These are phyloP conservation scores for Nephrocerus scutellatus DNA, from an alignment of 2,888 invertebrate genomes.

Conservation along the genomic window DNA sequence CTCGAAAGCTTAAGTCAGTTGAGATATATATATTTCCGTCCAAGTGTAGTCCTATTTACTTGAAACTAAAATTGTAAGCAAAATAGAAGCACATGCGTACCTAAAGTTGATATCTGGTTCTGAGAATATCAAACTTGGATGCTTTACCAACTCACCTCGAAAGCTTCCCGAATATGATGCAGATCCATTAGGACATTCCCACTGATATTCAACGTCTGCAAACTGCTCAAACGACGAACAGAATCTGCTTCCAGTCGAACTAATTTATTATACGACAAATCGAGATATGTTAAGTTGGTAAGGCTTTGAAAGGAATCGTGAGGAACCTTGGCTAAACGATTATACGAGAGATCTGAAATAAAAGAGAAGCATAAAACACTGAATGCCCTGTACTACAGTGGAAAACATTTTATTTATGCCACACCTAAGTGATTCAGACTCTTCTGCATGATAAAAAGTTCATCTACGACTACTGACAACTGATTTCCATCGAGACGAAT, in stretches of 20 bases:
- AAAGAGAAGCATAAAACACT: too few species aligned
- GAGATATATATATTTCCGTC: too few species aligned
- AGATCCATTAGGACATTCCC: conserved; percentile 53
- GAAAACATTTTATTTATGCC: neutral
- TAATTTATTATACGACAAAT: conserved; percentile 70
- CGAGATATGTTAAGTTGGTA: conserved; percentile 60
- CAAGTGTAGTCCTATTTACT: too few species aligned
- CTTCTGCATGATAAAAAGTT: conserved; percentile 54
- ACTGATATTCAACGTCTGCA: conserved; percentile 62
- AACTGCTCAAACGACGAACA: conserved; percentile 44
- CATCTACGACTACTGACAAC: conserved; percentile 66
- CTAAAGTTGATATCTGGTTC: too few species aligned
- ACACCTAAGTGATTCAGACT: conserved; percentile 45
- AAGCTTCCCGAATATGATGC: conserved; percentile 43
- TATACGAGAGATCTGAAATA: conserved; percentile 56
- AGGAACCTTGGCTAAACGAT: conserved; percentile 67
- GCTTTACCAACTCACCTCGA: conserved; percentile 34
- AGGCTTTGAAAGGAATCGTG: conserved; percentile 67
- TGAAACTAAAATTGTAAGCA: too few species aligned
- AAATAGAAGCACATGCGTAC: too few species aligned
- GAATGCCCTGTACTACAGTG: too few species aligned
- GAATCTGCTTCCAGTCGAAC: conserved; percentile 59
- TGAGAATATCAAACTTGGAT: too few species aligned
- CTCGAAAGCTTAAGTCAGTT: too few species aligned
- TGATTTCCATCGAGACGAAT: conserved; percentile 69